Percentiles rank a stretch among this genome's conserved stretches.
Evolutionary conservation across 2,888 invertebrate species (phyloP).

Genomic region (Apamea epomidion): DNA sequence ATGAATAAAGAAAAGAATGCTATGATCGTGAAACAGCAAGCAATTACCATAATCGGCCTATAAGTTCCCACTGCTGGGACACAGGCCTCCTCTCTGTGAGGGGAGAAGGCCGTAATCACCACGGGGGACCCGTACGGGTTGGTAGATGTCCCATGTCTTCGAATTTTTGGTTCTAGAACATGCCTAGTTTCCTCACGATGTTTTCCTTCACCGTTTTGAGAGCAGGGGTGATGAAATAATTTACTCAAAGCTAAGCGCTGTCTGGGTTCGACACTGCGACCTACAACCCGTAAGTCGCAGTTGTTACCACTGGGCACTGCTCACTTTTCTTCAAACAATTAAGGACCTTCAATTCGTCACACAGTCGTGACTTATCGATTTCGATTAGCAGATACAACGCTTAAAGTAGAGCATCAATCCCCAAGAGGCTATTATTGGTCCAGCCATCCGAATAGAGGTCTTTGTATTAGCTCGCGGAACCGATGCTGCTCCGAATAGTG

Average conservation of each 20-base stretch:
- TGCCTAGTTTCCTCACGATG: not conserved
- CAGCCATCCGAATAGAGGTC: conserved; percentile 46
- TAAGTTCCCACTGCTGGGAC: not conserved
- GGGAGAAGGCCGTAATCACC: not conserved
- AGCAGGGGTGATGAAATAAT: not conserved
- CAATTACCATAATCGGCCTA: not conserved
- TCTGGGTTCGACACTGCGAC: not conserved
- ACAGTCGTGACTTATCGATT: conserved; percentile 34
- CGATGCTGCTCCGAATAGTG: conserved; percentile 54
- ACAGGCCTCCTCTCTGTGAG: no score
- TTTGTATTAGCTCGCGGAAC: conserved; percentile 76
- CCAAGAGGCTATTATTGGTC: conserved; percentile 18
- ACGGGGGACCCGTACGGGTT: not conserved
- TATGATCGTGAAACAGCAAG: no score
- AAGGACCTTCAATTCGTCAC: conserved; percentile 1
- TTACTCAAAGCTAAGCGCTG: no score
- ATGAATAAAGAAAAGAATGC: not conserved
- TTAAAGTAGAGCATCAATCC: conserved; percentile 26
- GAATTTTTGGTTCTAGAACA: not conserved
- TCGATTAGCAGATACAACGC: not conserved
- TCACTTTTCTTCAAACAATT: not conserved
- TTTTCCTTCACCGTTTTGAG: not conserved
- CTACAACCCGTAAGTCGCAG: not conserved
- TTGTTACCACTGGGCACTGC: not conserved
- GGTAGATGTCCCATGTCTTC: not conserved